Evolutionary conservation across 2,113 vertebrate species (phyloP).

Genomic region (Larimichthys polyactis): DNA sequence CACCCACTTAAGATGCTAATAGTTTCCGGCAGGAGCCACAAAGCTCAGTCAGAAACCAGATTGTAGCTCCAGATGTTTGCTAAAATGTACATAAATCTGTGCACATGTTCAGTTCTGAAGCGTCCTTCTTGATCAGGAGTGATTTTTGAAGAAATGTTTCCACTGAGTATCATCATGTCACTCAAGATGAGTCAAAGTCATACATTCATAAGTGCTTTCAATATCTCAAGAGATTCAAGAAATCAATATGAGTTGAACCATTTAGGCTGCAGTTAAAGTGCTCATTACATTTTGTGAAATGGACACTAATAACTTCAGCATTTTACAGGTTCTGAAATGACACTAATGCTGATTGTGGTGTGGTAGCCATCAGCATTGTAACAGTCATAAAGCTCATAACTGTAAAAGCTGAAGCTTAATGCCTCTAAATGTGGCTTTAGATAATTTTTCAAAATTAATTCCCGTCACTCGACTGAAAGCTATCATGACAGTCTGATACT

Average conservation of each 20-base stretch:
- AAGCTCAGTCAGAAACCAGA: slow-evolving; percentile 63
- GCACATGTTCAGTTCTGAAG: slow-evolving; percentile 3
- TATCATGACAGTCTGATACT: not conserved
- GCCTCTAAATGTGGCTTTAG: slow-evolving; percentile 58
- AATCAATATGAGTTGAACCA: slow-evolving; percentile 47
- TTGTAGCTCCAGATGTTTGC: slow-evolving; percentile 26
- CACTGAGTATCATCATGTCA: not conserved
- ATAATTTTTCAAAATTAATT: slow-evolving; percentile 43
- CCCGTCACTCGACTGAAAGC: not conserved
- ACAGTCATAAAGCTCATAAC: slow-evolving; percentile 49
- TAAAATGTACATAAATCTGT: not conserved
- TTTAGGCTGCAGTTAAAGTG: slow-evolving; percentile 63
- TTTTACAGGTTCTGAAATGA: slow-evolving; percentile 59
- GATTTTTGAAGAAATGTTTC: not conserved
- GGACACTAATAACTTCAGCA: slow-evolving; percentile 52
- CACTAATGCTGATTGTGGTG: slow-evolving; percentile 64
- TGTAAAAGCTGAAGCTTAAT: slow-evolving; percentile 66
- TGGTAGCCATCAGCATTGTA: slow-evolving; percentile 41
- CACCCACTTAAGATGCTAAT: slow-evolving; percentile 75
- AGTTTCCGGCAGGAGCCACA: slow-evolving; percentile 69
- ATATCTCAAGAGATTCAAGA: slow-evolving; percentile 14
- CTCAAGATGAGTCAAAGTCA: slow-evolving; percentile 28
- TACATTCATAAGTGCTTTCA: slow-evolving; percentile 27
- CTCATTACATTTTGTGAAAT: slow-evolving; percentile 64
- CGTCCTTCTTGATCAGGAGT: not conserved